Evolutionary conservation across 1,140 invertebrate species (phyloP), one percentile per base, ranked within the genome.

Genomic region (Drosophila ogumai): DNA sequence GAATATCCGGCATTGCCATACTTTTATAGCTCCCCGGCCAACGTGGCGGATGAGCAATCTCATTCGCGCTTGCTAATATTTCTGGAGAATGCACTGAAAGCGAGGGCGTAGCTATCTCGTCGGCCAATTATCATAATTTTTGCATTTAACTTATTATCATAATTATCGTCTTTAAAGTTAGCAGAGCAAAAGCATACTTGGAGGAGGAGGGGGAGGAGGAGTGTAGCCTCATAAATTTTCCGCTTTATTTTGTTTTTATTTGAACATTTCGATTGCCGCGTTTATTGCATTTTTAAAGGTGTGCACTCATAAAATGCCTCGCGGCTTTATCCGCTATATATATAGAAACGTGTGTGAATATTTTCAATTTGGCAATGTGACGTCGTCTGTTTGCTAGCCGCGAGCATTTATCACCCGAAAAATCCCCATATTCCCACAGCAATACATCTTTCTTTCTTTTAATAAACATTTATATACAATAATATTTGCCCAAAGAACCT

Each of bases 51-150:
- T 88, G 82, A 76, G 74, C 82, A 90, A 90, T 90, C 54, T 68
- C 38, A 57, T 72, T 54, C 64, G 49, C 59, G 50, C 31, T 78
- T 76, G 63, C 69, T 31, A 56, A 55, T 50, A 38, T 22, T 50
- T 12, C 46, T 32, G 59, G 46, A 49, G 40, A 67, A 31, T 44
- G 60, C 36, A 47, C 52, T 44, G 19, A 66, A 44, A 43, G 34
- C 50, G 46, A 75, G 57, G 17, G 46, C 49, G 25, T 40, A 41
- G 46, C 69, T 50, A 58, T 72, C 54, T 58, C 72, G 64, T 52
- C 46, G 8, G 52, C 38, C 82, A 90, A 90, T 88, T 88, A 88
- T 90, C 81, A 74, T 85, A 78, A 90, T 90, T 90, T 90, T 90
- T 46, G 63, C 81, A 85, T 72, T 79, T 65, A 66, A 79, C 74